These are phyloP conservation scores for Sebastes hubbsi DNA, from an alignment of 2,797 vertebrate species.

Conservation along the genomic window DNA sequence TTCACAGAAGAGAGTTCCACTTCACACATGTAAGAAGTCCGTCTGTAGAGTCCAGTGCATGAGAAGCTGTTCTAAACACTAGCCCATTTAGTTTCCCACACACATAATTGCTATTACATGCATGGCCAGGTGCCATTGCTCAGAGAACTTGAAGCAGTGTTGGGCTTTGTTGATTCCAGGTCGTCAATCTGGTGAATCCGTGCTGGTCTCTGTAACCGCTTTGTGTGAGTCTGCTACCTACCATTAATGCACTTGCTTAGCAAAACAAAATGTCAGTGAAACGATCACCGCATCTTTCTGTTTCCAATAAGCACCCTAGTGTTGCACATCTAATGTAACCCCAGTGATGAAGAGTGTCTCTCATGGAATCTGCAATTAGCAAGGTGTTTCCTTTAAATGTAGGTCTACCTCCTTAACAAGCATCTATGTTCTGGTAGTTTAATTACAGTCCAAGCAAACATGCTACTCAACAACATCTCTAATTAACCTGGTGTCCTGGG, in stretches of 20 bases:
- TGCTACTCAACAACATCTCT: neutral
- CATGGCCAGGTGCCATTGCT: neutral
- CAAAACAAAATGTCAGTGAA: neutral
- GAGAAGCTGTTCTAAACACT: neutral
- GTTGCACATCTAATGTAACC: neutral
- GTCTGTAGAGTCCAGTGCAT: neutral
- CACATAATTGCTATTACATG: neutral
- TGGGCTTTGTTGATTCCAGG: neutral
- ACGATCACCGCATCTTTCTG: neutral
- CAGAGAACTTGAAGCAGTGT: neutral
- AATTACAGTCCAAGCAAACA: conserved; percentile 33
- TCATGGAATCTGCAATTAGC: neutral
- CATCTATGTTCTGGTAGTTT: neutral
- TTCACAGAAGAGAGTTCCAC: neutral
- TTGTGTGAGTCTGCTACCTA: neutral
- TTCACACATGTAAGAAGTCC: neutral
- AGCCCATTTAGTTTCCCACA: neutral
- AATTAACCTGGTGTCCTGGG: conserved; percentile 25
- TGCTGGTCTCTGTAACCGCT: too few species aligned
- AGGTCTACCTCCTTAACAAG: neutral
- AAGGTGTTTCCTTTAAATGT: conserved; percentile 8
- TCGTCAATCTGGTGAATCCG: neutral
- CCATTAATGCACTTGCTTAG: neutral
- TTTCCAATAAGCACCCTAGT: neutral
- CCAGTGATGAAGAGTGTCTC: neutral